Base-by-base conservation (phyloP, 2,797 vertebrate species). In the Cossypha caffra region DNA sequence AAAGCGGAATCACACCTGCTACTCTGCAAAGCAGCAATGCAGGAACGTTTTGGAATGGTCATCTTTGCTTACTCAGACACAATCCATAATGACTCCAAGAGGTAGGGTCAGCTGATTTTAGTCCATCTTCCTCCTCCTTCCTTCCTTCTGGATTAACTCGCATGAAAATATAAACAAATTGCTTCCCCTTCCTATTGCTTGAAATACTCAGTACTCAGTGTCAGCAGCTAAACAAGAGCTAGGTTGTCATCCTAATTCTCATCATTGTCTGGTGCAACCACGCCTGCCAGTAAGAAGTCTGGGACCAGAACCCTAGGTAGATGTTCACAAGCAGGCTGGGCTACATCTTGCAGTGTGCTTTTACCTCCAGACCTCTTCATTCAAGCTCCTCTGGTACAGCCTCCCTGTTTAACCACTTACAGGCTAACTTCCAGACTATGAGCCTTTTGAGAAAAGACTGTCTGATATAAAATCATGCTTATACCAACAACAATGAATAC, bases 231-330 rank as follows among this genome's bases (percentile, higher is more conserved):
- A 88, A 74, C 45, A 86, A 71, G 13, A 16, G 13, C 20, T 29
- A 26, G 26, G 21, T 16, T 71, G 48, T 67, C 50, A 61, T 50
- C 29, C 37, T 61, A 35, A 14, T 10, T 57, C 47, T 77, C 54
- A 37, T 20, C 50, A 18, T 62, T 54, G 42, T 66, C 69, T 59
- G 47, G 45, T 59, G 64, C 40, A 38, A 59, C 64, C 23, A 9
- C 1, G 16, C 57, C 1, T 23, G 19, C 28, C 38, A 37, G 26
- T 6, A n/a, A 24, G 10, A 38, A 0, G 1, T 59, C 18, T 84
- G 66, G 31, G 52, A 93, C 38, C 38, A 67, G 9, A 84, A 91
- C 26, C 26, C 7, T 19, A 20, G 4, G 20, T 3, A 24, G 18
- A 37, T 18, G 58, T 51, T 14, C 57, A 73, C 21, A 71, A 85